phyloP scores from a whole-genome alignment of 1,140 invertebrate genomes.

The Drosophila athabasca region DNA sequence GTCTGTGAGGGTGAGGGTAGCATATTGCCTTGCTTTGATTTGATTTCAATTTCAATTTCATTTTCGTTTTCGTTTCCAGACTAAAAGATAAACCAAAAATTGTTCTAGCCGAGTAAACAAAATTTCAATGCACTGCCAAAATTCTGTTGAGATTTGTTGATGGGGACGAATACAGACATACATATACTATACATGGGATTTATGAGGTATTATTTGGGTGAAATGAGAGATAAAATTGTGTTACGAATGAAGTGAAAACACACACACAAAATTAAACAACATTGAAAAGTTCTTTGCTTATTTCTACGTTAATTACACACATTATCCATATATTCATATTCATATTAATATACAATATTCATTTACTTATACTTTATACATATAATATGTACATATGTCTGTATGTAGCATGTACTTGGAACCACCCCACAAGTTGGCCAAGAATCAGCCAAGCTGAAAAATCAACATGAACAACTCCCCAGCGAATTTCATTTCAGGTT shows the following conservation, averaged over 20 bases:
- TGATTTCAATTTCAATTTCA: constrained; percentile 26
- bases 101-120: constrained; percentile 18
- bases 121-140: constrained; percentile 11
- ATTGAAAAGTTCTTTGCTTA: constrained; percentile 15
- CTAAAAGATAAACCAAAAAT: constrained; percentile 26
- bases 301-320: constrained; percentile 20
- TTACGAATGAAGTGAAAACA: neutral
- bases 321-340: constrained; percentile 25
- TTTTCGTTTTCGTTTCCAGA: constrained; percentile 21
- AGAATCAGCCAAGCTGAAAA: constrained; percentile 57
- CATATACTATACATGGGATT: too few relatives aligned
- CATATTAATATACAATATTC: constrained; percentile 31
- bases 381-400: too few relatives aligned
- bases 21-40: constrained; percentile 48
- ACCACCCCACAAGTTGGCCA: constrained; percentile 32
- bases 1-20: constrained; percentile 1
- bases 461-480: constrained; percentile 43
- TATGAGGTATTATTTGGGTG: neutral
- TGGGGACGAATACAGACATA: constrained; percentile 2
- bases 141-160: neutral
- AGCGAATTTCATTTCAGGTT: constrained; percentile 45
- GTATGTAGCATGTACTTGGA: too few relatives aligned
- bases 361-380: constrained; percentile 34
- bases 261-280: neutral
- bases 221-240: too few relatives aligned